Base-by-base conservation (phyloP, 2,888 invertebrate genomes). In the Bellardia bayeri region DNA sequence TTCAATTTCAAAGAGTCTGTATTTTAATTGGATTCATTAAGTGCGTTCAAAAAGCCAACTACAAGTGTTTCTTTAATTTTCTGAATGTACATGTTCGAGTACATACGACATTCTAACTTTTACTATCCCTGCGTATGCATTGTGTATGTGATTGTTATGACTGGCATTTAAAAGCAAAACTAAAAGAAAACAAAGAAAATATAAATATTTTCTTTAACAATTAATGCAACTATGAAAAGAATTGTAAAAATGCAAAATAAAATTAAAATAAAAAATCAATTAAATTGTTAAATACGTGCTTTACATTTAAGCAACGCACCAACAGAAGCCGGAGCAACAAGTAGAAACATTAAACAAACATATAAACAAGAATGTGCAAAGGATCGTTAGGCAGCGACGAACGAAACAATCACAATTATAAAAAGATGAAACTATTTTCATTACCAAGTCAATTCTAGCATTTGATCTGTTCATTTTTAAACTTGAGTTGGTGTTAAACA, bases 21-120 rank as follows among this genome's bases (percentile, higher is more conserved):
- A 4, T 54, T 71, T 54, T 54, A 71, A 71, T 71, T 54, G 51
- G 16, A 51, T 71, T 51, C 54, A 51, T 69, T 49, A 23, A 49
- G 30, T 45, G 14, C 68, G 13, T 37, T 54, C n/a, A 16, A 54
- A 54, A 54, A n/a, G n/a, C 9, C 9, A 64, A 40, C 40, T 23
- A 40, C 16, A 40, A 16, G n/a, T 64, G 40, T 11, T 40, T 63
- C 4, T 33, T 61, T 6, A 14, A 6, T 37, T 33, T 37, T 37
- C 37, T 5, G 5, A 37, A 37, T 37, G 6, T 37, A 37, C 37
- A 33, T 33, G 5, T 5, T 1, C 5, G 5, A 4, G 33, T 33
- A 33, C 33, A 33, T 33, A 1, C 23, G 23, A 23, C 23, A 23
- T 23, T 23, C 23, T 23, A 23, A 23, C 23, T 23, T 23, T 23